Base-by-base conservation (phyloP, 2,113 vertebrate genomes). In the Deroptyus accipitrinus region DNA sequence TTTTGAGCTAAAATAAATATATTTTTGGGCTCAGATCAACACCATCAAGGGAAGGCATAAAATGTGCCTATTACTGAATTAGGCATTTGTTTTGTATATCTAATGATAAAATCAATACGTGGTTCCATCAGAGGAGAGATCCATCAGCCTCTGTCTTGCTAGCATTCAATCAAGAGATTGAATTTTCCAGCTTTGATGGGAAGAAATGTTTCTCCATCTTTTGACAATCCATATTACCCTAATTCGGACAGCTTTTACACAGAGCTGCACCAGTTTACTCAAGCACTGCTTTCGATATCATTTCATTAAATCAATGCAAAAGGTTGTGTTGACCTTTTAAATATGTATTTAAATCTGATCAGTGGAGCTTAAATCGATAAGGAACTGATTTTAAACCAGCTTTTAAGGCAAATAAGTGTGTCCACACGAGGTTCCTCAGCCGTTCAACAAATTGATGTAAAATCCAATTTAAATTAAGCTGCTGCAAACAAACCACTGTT, bases 251-350 rank as follows among this genome's bases (percentile, higher is more conserved):
- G 93, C 63, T 94, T 93, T 90, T 91, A 94, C 87, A 88, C 63
- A 80, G 59, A 68, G 52, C 54, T 69, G 87, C 84, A 74, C 63
- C 74, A 77, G 91, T 86, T 95, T 88, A 64, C 87, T 91, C 19
- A n/a, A 83, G 67, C 12, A 3, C 41, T 85, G 84, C 64, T 95
- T 95, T 92, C 87, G 83, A 63, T 93, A 92, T 90, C 7, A n/a
- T 96, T 94, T 88, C 86, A 83, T 92, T 96, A 95, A 87, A 95
- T 94, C 84, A 66, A 76, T 74, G 82, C 72, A 90, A 91, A 95
- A 96, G 77, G 44, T 90, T 88, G 75, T 93, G 63, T 83, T 96
- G 96, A 96, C 90, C 91, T 96, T 96, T 95, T 86, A 92, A 94
- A 85, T 87, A 82, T 68, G 76, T 87, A 85, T 95, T 89, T 95